These are phyloP conservation scores for Drosophila atripex DNA, from an alignment of 2,888 invertebrate genomes.

Conservation along the genomic window DNA sequence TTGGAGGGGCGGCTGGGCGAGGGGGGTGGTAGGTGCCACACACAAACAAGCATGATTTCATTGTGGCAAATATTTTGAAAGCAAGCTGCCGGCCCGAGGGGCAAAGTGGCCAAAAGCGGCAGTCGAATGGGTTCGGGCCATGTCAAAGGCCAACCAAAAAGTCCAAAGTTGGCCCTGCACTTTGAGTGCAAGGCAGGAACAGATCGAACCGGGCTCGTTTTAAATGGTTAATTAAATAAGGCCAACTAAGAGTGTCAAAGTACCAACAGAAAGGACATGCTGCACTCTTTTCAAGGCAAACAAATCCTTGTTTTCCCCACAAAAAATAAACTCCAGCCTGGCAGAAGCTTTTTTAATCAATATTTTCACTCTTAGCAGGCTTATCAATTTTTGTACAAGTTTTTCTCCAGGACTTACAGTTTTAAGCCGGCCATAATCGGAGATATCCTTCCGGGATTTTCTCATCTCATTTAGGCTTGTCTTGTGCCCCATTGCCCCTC, in stretches of 20 bases:
- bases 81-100: constrained; percentile 27
- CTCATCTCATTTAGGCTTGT: constrained; percentile 35
- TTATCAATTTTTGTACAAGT: not conserved
- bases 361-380: not conserved
- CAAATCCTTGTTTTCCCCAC: not conserved
- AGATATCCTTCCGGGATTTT: constrained; percentile 12
- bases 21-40: constrained; percentile 11
- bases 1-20: not conserved
- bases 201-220: constrained; percentile 8
- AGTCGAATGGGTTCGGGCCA: constrained; percentile 12
- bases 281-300: not conserved
- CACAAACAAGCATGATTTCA: constrained; percentile 70
- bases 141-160: constrained; percentile 71
- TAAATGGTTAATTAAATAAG: constrained; percentile 41
- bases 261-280: not conserved
- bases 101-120: not conserved
- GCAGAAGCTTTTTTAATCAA: not conserved
- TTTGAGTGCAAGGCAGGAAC: constrained; percentile 46
- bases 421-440: constrained; percentile 20
- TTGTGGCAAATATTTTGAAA: constrained; percentile 79
- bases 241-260: constrained; percentile 17
- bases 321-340: not conserved
- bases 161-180: constrained; percentile 66
- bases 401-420: constrained; percentile 13
- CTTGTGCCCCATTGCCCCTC: not conserved